Evolutionary conservation across 2,888 invertebrate species (phyloP).

Genomic region (Hipparchia semele): DNA sequence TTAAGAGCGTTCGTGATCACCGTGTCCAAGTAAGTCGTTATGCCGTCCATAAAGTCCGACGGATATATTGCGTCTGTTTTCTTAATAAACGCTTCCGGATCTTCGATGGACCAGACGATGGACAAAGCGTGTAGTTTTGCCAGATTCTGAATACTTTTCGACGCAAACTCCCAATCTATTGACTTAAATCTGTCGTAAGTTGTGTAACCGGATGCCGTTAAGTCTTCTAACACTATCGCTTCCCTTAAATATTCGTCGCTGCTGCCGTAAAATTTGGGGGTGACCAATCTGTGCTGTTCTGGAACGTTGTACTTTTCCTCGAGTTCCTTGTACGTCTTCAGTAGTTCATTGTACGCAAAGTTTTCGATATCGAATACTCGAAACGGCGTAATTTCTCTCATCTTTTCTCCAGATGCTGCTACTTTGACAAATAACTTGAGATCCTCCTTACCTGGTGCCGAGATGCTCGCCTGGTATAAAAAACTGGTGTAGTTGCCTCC

Average conservation of each 20-base stretch:
- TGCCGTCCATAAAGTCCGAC: slow-evolving; percentile 23
- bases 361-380: slow-evolving; percentile 43
- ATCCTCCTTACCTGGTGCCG: slow-evolving; percentile 42
- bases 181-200: slow-evolving; percentile 46
- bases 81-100: slow-evolving; percentile 48
- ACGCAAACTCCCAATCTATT: slow-evolving; percentile 51
- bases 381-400: slow-evolving; percentile 35
- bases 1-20: slow-evolving; percentile 38
- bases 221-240: slow-evolving; percentile 49
- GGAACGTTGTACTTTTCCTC: slow-evolving; percentile 44
- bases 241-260: slow-evolving; percentile 41
- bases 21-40: slow-evolving; percentile 32
- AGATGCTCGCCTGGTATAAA: slow-evolving; percentile 48
- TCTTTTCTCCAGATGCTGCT: slow-evolving; percentile 41
- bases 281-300: slow-evolving; percentile 44
- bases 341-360: slow-evolving; percentile 44
- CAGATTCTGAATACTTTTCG: slow-evolving; percentile 46
- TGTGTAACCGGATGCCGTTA: slow-evolving; percentile 44
- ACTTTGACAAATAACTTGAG: slow-evolving; percentile 43
- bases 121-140: slow-evolving; percentile 59
- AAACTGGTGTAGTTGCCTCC: slow-evolving; percentile 58
- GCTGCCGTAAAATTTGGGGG: slow-evolving; percentile 44
- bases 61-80: slow-evolving; percentile 18
- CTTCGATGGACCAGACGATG: slow-evolving; percentile 50
- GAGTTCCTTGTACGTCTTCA: slow-evolving; percentile 41